Conservation (phyloP, 2,888 invertebrate genomes). For the Deroplatys truncata region DNA sequence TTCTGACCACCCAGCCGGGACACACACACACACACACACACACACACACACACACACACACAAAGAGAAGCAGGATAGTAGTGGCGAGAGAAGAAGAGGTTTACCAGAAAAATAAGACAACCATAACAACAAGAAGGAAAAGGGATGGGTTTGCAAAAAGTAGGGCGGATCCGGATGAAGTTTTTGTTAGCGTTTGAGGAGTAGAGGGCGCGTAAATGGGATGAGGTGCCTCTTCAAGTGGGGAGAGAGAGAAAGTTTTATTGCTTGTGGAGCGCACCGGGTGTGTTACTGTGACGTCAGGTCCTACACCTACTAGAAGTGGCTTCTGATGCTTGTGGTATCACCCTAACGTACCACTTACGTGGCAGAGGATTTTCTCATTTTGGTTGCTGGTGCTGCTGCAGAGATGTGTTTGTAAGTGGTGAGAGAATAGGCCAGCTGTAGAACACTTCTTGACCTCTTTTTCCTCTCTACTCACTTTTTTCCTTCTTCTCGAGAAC, state of each 20-base stretch:
- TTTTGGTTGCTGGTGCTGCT: neutral
- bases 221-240: neutral
- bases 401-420: neutral
- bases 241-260: constrained; percentile 21
- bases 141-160: neutral
- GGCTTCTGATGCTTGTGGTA: neutral
- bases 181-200: neutral
- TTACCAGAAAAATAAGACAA: constrained; percentile 10
- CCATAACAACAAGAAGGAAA: neutral
- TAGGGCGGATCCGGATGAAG: constrained; percentile 6
- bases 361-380: constrained; percentile 2
- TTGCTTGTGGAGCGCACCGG: constrained; percentile 18
- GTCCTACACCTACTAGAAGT: neutral
- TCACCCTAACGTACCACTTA: neutral
- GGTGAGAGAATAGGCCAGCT: neutral
- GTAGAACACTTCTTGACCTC: neutral
- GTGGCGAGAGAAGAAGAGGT: neutral
- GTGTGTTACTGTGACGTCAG: neutral
- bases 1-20: neutral
- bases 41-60: neutral
- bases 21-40: neutral
- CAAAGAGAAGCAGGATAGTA: neutral
- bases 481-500: neutral
- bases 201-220: neutral
- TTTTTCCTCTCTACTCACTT: neutral